Evolutionary conservation across 2,888 invertebrate genomes (phyloP), one percentile per base, ranked within the genome.

Genomic region (Cryptops parisi): DNA sequence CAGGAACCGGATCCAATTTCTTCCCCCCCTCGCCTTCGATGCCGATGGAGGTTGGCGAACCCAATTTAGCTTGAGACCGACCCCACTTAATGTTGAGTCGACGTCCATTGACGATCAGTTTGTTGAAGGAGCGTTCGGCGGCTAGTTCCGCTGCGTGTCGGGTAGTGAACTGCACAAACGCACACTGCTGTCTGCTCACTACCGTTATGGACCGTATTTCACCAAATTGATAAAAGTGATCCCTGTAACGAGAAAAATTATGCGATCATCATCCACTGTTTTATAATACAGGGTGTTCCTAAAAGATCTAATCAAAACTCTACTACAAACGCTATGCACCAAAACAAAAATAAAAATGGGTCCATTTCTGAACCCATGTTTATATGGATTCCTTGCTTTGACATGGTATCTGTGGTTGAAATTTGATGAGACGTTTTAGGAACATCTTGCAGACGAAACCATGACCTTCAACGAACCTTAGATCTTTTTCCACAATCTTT

Each of bases 1-100:
- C 84, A 3, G 85, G 85, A 1, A 84, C 82, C 0, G 85, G 81
- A 62, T 84, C 83, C 52, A 81, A 58, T 33, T 49, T 54, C 57
- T 55, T 60, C 46, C 55, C 60, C 46, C 54, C 59, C 27, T 58
- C 55, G 12, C 50, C 60, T 25, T 49, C 53, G 57, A 54, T 59
- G 1, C 55, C 54, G 45, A 54, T 58, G 21, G 54, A 48, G 22
- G 47, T 60, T 21, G 59, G 57, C 5, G 57, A 54, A 2, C 73
- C 72, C 56, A 78, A 77, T 46, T 81, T 74, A 1, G 82, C 93
- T 72, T 96, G 96, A 0, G 94, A 91, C 63, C 90, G 82, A 0
- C 97, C 97, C 98, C 98, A 98, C 66, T 97, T 93, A 58, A 98
- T 93, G n/a, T 90, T 90, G 1, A 97, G 75, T 47, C 94, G 76